These are phyloP conservation scores for Lasioglossum baleicum DNA, from an alignment of 1,140 invertebrate species.

Conservation along the genomic window DNA sequence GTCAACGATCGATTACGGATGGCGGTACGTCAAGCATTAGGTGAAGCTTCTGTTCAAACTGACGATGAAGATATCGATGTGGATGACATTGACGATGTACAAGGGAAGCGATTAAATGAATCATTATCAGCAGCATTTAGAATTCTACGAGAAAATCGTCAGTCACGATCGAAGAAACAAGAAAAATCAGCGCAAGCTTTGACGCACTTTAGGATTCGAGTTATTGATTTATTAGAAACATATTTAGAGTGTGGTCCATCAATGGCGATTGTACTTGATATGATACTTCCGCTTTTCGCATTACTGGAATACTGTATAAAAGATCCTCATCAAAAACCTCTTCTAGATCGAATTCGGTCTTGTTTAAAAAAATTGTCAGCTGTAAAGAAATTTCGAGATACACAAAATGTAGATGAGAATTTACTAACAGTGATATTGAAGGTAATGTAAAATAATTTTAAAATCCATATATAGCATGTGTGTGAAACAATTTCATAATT, in stretches of 20 bases:
- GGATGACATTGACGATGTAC: slow-evolving; percentile 87
- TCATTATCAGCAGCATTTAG: slow-evolving; percentile 86
- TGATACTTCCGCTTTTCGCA: slow-evolving; percentile 84
- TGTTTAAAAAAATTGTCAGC: slow-evolving; percentile 83
- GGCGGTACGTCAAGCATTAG: slow-evolving; percentile 84
- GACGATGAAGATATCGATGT: slow-evolving; percentile 87
- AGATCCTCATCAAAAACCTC: slow-evolving; percentile 84
- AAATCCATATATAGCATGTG: slow-evolving; percentile 21
- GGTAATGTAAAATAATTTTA: slow-evolving; percentile 54
- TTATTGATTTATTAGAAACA: slow-evolving; percentile 86
- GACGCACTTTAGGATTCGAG: slow-evolving; percentile 86
- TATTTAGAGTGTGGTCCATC: slow-evolving; percentile 85
- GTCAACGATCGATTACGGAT: slow-evolving; percentile 84
- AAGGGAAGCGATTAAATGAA: slow-evolving; percentile 86
- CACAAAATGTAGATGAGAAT: slow-evolving; percentile 81
- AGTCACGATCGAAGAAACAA: slow-evolving; percentile 83
- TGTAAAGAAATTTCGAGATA: slow-evolving; percentile 83
- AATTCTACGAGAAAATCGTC: slow-evolving; percentile 82
- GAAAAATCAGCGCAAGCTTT: slow-evolving; percentile 83
- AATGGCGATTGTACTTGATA: slow-evolving; percentile 84
- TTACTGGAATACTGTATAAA: slow-evolving; percentile 85
- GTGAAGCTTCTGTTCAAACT: slow-evolving; percentile 79
- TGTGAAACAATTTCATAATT: slow-evolving; percentile 2
- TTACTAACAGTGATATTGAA: slow-evolving; percentile 80
- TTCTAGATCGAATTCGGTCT: slow-evolving; percentile 83